A percentile compares a stretch with the other conserved stretches of the same genome.
phyloP scores from a whole-genome alignment of 2,113 vertebrate species.

The Notiomystis cincta region DNA sequence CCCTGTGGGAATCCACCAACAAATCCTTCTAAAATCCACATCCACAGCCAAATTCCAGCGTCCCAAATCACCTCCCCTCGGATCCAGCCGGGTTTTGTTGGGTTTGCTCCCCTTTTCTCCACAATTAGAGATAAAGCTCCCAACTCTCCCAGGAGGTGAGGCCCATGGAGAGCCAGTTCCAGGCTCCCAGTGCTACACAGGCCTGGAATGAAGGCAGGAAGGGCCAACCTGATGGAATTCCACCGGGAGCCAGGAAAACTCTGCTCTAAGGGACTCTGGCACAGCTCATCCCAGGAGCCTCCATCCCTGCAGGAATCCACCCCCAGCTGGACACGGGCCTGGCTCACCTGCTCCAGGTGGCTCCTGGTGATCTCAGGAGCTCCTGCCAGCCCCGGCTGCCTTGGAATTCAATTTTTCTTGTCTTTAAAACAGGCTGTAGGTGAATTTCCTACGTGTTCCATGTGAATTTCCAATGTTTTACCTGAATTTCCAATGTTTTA shows the following conservation, averaged over 20 bases:
- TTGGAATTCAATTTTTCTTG: rapidly evolving
- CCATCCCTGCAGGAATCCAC: neutral
- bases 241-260: rapidly evolving
- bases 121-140: neutral
- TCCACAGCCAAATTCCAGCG: too few relatives aligned
- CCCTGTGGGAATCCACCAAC: neutral
- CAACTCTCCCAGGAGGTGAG: too few relatives aligned
- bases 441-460: neutral
- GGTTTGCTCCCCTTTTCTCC: neutral
- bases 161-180: neutral
- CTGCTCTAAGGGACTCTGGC: rapidly evolving
- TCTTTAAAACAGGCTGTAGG: rapidly evolving
- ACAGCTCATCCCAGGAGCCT: neutral
- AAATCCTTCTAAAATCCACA: rapidly evolving
- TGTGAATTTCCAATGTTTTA: too few relatives aligned
- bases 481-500: neutral
- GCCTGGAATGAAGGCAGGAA: neutral
- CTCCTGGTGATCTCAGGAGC: rapidly evolving
- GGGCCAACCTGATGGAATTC: neutral
- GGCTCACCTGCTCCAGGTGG: neutral
- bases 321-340: neutral
- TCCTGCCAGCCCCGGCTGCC: rapidly evolving
- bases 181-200: neutral
- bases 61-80: rapidly evolving
- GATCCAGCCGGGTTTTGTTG: neutral